Evolutionary conservation across 2,797 vertebrate species (phyloP).

Genomic region (Chaetophractus vellerosus): DNA sequence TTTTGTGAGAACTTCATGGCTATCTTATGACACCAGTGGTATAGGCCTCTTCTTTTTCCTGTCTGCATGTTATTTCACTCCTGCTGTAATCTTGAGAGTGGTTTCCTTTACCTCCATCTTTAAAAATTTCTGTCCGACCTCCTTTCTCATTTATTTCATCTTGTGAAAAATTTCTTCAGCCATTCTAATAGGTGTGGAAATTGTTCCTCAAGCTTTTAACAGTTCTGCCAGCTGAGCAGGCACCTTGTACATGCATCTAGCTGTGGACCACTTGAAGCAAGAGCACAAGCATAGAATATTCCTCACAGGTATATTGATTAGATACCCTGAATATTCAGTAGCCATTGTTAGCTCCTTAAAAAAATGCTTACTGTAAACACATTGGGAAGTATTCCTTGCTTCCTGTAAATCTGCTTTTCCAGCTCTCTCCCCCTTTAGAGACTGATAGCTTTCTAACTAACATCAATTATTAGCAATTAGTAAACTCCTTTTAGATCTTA

Average conservation of each 20-base stretch:
- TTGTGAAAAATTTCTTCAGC: background rate
- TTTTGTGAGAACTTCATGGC: background rate
- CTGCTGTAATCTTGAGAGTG: background rate
- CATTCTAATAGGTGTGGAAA: background rate
- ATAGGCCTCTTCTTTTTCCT: background rate
- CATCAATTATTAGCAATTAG: background rate
- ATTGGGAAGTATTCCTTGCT: background rate
- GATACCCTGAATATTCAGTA: slow-evolving; percentile 6
- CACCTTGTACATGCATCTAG: background rate
- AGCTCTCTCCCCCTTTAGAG: background rate
- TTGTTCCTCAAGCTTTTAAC: background rate
- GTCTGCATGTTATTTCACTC: background rate
- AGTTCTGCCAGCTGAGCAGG: background rate
- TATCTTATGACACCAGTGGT: background rate
- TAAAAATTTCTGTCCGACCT: background rate
- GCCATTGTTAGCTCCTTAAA: slow-evolving; percentile 3
- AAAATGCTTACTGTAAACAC: slow-evolving; percentile 25
- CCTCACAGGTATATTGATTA: background rate
- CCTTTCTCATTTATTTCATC: slow-evolving; percentile 42
- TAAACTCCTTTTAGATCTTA: slow-evolving; percentile 48
- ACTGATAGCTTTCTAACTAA: background rate
- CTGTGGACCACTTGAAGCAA: background rate
- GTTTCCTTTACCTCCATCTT: background rate
- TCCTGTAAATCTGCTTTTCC: background rate
- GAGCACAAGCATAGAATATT: background rate